Percentiles rank a stretch among this genome's conserved stretches.
phyloP scores from a whole-genome alignment of 2,113 vertebrate species.

The Pimephales promelas region DNA sequence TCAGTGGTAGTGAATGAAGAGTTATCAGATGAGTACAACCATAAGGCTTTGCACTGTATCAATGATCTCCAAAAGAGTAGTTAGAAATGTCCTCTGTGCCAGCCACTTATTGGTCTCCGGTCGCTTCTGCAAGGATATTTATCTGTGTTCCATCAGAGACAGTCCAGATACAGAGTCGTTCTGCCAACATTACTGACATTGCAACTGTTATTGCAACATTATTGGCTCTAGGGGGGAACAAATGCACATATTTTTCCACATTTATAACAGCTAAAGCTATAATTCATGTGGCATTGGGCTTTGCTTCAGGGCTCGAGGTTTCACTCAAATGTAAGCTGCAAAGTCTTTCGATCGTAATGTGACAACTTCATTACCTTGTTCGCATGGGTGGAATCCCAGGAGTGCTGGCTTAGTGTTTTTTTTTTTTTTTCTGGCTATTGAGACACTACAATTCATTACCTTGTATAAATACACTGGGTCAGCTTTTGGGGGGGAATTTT shows the following conservation, averaged over 20 bases:
- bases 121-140: conserved; percentile 8
- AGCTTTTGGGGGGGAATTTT: background rate
- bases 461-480: background rate
- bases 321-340: background rate
- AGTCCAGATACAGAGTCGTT: background rate
- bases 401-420: background rate
- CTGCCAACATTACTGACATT: background rate
- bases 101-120: background rate
- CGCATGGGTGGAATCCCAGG: background rate
- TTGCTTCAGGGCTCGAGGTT: background rate
- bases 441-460: conserved; percentile 12
- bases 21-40: background rate
- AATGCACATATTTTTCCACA: background rate
- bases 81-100: background rate
- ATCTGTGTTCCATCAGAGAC: conserved; percentile 2
- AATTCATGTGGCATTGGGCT: background rate
- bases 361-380: conserved; percentile 33
- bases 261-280: background rate
- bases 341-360: conserved; percentile 19
- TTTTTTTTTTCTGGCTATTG: conserved; percentile 1
- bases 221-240: background rate
- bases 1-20: background rate
- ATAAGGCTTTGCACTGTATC: background rate
- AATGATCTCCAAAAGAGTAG: conserved; percentile 3
- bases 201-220: background rate